Evolutionary conservation across 1,140 invertebrate species (phyloP), one percentile per base, ranked within the genome.

Genomic region (Aphelenchoides besseyi): DNA sequence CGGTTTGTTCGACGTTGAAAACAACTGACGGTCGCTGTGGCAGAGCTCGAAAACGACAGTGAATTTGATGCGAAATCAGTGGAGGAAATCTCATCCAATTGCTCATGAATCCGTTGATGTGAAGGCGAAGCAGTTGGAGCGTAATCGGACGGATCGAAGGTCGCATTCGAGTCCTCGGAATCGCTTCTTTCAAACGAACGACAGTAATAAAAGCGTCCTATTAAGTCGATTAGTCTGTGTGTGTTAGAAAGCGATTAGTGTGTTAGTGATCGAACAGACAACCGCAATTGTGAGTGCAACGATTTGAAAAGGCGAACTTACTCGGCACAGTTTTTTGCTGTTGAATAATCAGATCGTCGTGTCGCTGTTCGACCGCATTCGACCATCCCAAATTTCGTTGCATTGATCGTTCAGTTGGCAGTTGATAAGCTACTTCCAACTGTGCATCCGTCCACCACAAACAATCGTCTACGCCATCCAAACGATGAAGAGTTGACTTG

Each of bases 351-450:
- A 37, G 63, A 33, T 18, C 63, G 2, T 12, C 16, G 30, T 66
- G 12, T 18, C 41, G 37, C 57, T 52, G 54, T 18, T 33, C 55
- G 30, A 18, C 36, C 18, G 16, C 63, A 18, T 66, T 33, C 2
- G 30, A 23, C 9, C 16, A 66, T 28, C 30, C 16, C 16, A 66
- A 3, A 53, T 66, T 29, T n/a, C 32, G 26, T 33, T 62, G n/a
- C 29, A 41, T 63, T 32, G 62, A 70, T 52, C 78, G 35, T 48
- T 81, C 82, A 9, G 80, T 84, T 18, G 82, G 82, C 54, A 81
- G 62, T 0, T 79, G 26, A 70, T 77, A 83, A 29, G 81, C 76
- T 41, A 84, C 63, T 61, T 83, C 83, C 5, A 82, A 54, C 41
- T 78, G 75, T n/a, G 54, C 54, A 29, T 83, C 79, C n/a, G 48